phyloP scores from a whole-genome alignment of 2,797 vertebrate species.

The Enteromius treurensis region DNA sequence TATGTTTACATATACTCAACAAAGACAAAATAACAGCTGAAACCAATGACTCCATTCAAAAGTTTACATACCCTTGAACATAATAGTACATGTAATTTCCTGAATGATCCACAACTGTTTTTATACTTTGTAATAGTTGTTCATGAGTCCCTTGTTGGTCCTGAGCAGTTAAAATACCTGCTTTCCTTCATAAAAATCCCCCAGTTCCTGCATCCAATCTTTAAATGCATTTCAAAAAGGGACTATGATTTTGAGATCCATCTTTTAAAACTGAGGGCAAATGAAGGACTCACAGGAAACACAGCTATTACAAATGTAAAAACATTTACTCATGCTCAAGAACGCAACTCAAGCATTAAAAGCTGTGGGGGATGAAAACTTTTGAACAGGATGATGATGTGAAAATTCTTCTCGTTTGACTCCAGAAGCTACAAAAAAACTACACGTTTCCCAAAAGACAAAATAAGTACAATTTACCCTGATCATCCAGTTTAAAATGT shows the following conservation, averaged over 20 bases:
- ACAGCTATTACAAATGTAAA: not conserved
- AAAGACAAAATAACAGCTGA: not conserved
- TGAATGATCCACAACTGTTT: not conserved
- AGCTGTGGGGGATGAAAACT: not conserved
- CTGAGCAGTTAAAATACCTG: not conserved
- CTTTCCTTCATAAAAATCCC: not conserved
- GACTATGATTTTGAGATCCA: not conserved
- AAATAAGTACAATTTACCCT: not conserved
- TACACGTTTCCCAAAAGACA: not conserved
- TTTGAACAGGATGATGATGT: not conserved
- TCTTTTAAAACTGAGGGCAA: not conserved
- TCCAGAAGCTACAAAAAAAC: not conserved
- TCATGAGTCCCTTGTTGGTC: not conserved
- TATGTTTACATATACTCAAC: not conserved
- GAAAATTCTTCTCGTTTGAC: not conserved
- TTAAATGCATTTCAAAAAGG: not conserved
- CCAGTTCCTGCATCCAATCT: not conserved
- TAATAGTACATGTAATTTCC: not conserved
- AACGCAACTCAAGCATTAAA: not conserved
- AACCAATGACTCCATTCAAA: not conserved
- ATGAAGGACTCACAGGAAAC: not conserved
- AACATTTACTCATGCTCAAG: not conserved
- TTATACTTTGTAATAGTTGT: not conserved
- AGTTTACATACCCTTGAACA: not conserved
- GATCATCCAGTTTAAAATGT: not conserved